Conservation (phyloP, 1,140 invertebrate species). For the Luehdorfia chinensis region DNA sequence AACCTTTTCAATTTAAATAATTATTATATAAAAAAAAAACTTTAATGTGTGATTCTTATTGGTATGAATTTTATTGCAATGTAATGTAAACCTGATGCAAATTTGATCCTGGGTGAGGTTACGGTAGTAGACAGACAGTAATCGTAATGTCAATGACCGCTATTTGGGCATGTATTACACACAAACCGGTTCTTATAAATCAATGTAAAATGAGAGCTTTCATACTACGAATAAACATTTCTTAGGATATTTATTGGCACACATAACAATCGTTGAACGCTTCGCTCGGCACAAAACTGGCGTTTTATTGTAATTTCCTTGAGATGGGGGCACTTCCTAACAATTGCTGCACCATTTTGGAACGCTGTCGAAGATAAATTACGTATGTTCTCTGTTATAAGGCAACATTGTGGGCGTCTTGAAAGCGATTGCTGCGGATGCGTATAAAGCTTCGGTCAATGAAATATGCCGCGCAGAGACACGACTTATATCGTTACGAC, state of each 20-base stretch:
- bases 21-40: too few relatives aligned
- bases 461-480: not conserved
- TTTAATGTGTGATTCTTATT: too few relatives aligned
- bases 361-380: not conserved
- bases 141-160: conserved; percentile 3
- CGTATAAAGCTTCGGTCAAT: not conserved
- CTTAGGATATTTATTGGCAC: conserved; percentile 15
- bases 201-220: conserved; percentile 1
- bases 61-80: too few relatives aligned
- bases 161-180: not conserved
- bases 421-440: not conserved
- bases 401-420: not conserved
- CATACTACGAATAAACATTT: not conserved
- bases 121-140: not conserved
- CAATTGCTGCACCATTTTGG: not conserved
- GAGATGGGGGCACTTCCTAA: not conserved
- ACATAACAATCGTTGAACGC: conserved; percentile 13
- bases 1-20: too few relatives aligned
- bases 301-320: conserved; percentile 12
- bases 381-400: not conserved
- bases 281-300: not conserved
- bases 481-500: not conserved
- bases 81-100: too few relatives aligned
- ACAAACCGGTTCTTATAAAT: conserved; percentile 5
- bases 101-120: not conserved